Percentiles rank a stretch among this genome's conserved stretches.
Conservation (phyloP, 1,140 invertebrate species). For the Tachypleus tridentatus region DNA sequence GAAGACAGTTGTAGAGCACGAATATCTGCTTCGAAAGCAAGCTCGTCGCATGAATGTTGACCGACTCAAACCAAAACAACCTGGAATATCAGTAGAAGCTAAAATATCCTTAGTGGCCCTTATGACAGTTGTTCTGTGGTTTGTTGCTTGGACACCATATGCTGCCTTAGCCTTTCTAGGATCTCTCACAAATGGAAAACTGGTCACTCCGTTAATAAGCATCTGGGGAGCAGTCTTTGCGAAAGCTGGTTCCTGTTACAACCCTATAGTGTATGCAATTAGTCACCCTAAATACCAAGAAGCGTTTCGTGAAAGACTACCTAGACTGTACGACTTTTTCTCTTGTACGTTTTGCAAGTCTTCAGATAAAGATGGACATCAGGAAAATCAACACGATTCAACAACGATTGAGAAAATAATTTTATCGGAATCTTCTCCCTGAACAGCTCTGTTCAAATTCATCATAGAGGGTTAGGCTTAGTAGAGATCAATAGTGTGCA, state of each 20-base stretch:
- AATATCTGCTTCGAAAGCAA: constrained; percentile 67
- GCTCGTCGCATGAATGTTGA: constrained; percentile 75
- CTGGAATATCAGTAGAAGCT: neutral
- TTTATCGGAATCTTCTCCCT: too few species aligned
- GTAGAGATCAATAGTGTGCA: too few species aligned
- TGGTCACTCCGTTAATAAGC: constrained; percentile 45
- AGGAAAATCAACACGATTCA: too few species aligned
- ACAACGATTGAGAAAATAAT: too few species aligned
- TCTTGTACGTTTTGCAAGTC: too few species aligned
- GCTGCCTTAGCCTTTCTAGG: constrained; percentile 61
- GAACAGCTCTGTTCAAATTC: too few species aligned
- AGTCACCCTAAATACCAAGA: constrained; percentile 63
- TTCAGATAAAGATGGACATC: too few species aligned
- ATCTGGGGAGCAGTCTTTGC: constrained; percentile 67
- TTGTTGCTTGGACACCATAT: constrained; percentile 73
- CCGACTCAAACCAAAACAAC: neutral
- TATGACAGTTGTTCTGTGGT: constrained; percentile 67
- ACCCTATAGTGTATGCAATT: constrained; percentile 70
- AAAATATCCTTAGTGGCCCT: constrained; percentile 45
- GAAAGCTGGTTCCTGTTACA: constrained; percentile 63
- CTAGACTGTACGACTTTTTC: constrained; percentile 23
- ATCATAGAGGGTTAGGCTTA: too few species aligned
- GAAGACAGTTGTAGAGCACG: constrained; percentile 63
- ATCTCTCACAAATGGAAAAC: constrained; percentile 47
- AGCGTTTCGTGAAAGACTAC: constrained; percentile 55